Percentiles rank a stretch among this genome's conserved stretches.
Conservation (phyloP, 2,888 invertebrate genomes). For the Hanleya hanleyi region DNA sequence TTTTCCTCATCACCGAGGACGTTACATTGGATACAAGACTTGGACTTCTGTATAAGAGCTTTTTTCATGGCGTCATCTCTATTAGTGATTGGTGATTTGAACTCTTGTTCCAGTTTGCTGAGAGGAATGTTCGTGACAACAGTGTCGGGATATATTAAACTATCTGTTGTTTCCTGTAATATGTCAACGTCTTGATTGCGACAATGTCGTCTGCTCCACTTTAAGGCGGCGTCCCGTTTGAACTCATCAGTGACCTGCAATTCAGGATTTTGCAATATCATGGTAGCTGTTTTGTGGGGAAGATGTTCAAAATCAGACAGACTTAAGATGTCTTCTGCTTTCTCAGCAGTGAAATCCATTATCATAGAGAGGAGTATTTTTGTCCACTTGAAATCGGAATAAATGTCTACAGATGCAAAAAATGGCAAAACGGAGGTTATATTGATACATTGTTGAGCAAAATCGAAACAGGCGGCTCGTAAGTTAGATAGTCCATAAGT, state of each 20-base stretch:
- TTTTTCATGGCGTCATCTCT: too few relatives aligned
- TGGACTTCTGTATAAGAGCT: too few relatives aligned
- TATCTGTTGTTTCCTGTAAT: too few relatives aligned
- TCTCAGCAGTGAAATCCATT: background rate
- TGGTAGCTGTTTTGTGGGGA: background rate
- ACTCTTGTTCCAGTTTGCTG: too few relatives aligned
- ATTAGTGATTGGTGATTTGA: too few relatives aligned
- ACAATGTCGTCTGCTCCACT: background rate
- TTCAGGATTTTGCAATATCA: background rate
- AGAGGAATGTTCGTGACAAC: too few relatives aligned
- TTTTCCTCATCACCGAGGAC: too few relatives aligned
- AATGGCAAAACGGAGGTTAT: background rate
- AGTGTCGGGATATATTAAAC: too few relatives aligned
- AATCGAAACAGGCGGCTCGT: background rate
- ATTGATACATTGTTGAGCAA: background rate
- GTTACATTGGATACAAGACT: too few relatives aligned
- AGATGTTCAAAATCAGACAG: background rate
- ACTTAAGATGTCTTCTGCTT: background rate
- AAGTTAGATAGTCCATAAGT: background rate
- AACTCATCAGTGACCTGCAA: background rate
- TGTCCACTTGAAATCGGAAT: background rate
- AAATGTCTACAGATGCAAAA: background rate
- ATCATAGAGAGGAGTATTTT: background rate
- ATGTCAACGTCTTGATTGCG: too few relatives aligned
- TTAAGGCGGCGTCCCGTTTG: background rate